Percentiles rank a stretch among this genome's conserved stretches.
Evolutionary conservation across 1,140 invertebrate species (phyloP).

Genomic region (Linepithema humile): DNA sequence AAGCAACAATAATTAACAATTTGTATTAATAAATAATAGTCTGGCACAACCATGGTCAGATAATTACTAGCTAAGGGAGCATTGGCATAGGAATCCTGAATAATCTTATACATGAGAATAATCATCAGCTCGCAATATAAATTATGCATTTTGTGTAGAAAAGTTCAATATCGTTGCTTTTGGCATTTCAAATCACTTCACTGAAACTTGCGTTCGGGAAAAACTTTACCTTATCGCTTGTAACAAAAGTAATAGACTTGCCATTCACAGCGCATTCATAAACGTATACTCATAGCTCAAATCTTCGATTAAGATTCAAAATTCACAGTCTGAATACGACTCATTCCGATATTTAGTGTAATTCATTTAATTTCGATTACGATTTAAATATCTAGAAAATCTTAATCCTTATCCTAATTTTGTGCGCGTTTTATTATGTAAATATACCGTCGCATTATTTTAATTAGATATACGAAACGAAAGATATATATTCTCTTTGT

Average conservation of each 20-base stretch:
- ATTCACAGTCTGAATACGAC: not conserved
- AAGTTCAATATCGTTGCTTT: constrained; percentile 12
- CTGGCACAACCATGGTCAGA: constrained; percentile 74
- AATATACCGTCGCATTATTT: not conserved
- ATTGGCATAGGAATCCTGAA: constrained; percentile 12
- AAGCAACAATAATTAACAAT: constrained; percentile 35
- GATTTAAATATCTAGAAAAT: not conserved
- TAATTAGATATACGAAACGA: not conserved
- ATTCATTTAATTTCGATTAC: not conserved
- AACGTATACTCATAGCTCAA: constrained; percentile 8
- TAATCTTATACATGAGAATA: not conserved
- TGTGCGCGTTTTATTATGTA: not conserved
- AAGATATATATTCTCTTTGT: not conserved
- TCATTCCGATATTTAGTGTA: not conserved
- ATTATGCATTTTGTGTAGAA: not conserved
- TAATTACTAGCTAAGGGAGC: constrained; percentile 53
- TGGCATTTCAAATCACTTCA: constrained; percentile 46
- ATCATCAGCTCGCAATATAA: not conserved
- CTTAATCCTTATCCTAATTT: not conserved
- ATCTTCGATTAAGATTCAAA: not conserved
- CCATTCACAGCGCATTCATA: constrained; percentile 12
- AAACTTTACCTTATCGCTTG: constrained; percentile 34
- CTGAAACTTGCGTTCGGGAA: not conserved
- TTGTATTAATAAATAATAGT: constrained; percentile 68
- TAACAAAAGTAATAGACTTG: not conserved